Percentiles rank a stretch among this genome's conserved stretches.
Evolutionary conservation across 2,888 invertebrate genomes (phyloP).

Genomic region (Plebejus melissa): DNA sequence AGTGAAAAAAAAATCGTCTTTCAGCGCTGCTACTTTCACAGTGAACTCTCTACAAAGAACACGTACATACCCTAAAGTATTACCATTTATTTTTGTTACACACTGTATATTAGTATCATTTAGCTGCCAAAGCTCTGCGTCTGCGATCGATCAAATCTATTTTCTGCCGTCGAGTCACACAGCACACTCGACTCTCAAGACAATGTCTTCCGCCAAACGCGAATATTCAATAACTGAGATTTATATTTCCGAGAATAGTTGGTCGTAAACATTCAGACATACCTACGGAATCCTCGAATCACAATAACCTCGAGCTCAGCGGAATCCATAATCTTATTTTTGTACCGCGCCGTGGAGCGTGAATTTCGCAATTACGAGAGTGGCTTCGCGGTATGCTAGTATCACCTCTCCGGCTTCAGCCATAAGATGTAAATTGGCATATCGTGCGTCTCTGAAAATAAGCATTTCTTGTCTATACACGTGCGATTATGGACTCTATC

Average conservation of each 20-base stretch:
- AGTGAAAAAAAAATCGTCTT: no score
- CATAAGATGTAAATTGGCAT: conserved; percentile 55
- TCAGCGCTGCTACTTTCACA: no score
- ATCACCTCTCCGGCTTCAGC: conserved; percentile 47
- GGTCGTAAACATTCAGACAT: conserved; percentile 75
- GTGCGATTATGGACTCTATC: conserved; percentile 76
- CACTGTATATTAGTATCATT: background rate
- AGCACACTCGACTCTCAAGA: conserved; percentile 38
- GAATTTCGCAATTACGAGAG: conserved; percentile 77
- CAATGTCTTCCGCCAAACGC: conserved; percentile 71
- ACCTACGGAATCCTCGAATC: conserved; percentile 78
- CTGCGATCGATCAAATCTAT: conserved; percentile 10
- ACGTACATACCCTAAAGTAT: no score
- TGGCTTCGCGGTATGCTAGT: conserved; percentile 48
- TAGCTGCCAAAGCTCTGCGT: background rate
- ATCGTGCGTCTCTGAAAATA: conserved; percentile 65
- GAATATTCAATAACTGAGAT: conserved; percentile 73
- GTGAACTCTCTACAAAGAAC: no score
- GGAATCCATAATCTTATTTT: conserved; percentile 80
- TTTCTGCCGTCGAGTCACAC: conserved; percentile 30
- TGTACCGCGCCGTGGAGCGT: conserved; percentile 78
- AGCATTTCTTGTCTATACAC: conserved; percentile 74
- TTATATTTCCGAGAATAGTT: conserved; percentile 77
- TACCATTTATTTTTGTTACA: background rate
- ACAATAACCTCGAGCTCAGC: conserved; percentile 77